Base-by-base conservation (phyloP, 2,113 vertebrate species). In the Pygoscelis adeliae region DNA sequence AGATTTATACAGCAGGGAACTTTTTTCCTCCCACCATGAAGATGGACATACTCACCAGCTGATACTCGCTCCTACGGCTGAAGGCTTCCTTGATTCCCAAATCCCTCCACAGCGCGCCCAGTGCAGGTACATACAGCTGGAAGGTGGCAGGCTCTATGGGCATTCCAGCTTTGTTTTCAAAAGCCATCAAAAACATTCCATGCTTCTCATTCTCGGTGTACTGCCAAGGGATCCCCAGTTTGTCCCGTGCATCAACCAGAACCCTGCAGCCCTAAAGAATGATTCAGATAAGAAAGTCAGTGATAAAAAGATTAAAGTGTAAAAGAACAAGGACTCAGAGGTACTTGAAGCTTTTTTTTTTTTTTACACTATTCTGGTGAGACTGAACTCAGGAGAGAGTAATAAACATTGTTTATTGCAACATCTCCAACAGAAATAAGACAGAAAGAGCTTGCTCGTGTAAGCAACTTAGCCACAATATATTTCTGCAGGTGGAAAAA, bases 151-250 rank as follows among this genome's bases (percentile, higher is more conserved):
- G 99, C 97, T 99, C 99, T 34, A 99, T 98, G 12, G 98, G 98
- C 95, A 98, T 97, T 23, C 99, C 99, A 6, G 98, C 98, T 49
- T 99, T 99, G 83, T 98, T 99, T 94, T 99, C 99, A 71, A 99
- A 99, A 81, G 99, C 99, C 99, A 99, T 99, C 97, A 99, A 97
- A 97, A 99, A 99, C 99, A 99, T 99, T 19, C 99, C 99, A 11
- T 99, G 99, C 98, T 99, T 99, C 97, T 99, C 99, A 15, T 99
- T 99, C 95, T 99, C 99, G 0, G 98, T 98, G 97, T 99, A 98
- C 98, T 99, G 99, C 99, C 99, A 99, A 91, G 98, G 95, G 96
- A 99, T 99, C 38, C 99, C 99, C 76, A 99, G 99, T 92, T 99
- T 99, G 98, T 99, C 99, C 63, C 99, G 98, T 27, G 99, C 99